Base-by-base conservation (phyloP, 2,113 vertebrate genomes). In the Cyprinodon tularosa region DNA sequence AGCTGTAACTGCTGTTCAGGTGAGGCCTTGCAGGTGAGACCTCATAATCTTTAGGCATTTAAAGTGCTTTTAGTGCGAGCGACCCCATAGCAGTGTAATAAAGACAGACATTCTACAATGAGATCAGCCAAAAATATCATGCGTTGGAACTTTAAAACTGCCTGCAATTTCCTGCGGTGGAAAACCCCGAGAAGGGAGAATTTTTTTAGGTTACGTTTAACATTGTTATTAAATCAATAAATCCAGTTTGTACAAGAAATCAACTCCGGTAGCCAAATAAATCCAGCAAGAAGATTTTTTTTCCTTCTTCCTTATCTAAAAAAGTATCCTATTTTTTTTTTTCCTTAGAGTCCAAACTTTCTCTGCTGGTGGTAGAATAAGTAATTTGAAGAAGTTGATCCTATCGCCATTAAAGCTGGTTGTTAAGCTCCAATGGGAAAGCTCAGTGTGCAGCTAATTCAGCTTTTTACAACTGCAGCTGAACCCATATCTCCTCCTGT, bases 401-500 rank as follows among this genome's bases (percentile, higher is more conserved):
- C 15, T 20, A n/a, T 57, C n/a, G 2, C 20, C 8, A 3, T 57
- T 20, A 20, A 17, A 39, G 38, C 4, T 59, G 48, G 38, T 74
- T 36, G 5, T 17, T 48, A 22, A 67, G 47, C 17, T 60, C 47
- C 3, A 15, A 37, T 17, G 38, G 4, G 17, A 57, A n/a, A 8
- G 50, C 50, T 8, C 17, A 53, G 50, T 42, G 10, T 37, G 64
- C 61, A 74, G 53, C 29, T 50, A 71, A 71, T 61, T 64, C 66
- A 48, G 17, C 69, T 61, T 68, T 72, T 69, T 67, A 69, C 40
- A 12, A 48, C 80, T 74, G 61, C 42, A 71, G 68, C 71, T 84
- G 72, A 71, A 72, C 63, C 40, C 44, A 5, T 36, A 60, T 53
- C 53, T 69, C n/a, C 72, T 81, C 38, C 62, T 60, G 12, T 36